Percentiles rank a stretch among this genome's conserved stretches.
These are phyloP conservation scores for Chrysomela aeneicollis DNA, from an alignment of 2,888 invertebrate species.

Conservation along the genomic window DNA sequence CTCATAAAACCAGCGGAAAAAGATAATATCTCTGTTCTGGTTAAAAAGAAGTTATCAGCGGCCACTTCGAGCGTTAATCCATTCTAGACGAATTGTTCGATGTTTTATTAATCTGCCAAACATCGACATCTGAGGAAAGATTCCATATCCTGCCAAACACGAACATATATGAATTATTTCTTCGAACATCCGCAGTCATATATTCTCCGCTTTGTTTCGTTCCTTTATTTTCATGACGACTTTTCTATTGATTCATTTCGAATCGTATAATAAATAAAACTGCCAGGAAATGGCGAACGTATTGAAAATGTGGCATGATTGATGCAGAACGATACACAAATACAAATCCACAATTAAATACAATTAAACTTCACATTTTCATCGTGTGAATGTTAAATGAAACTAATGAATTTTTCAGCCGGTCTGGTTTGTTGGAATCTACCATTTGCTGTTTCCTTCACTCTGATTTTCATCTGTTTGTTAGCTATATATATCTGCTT, in stretches of 20 bases:
- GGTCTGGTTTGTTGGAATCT: too few relatives aligned
- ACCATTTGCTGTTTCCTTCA: too few relatives aligned
- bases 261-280: background rate
- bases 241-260: background rate
- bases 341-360: too few relatives aligned
- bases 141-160: background rate
- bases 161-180: background rate
- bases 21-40: background rate
- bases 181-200: background rate
- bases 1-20: background rate
- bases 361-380: too few relatives aligned
- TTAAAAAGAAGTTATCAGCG: background rate
- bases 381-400: too few relatives aligned
- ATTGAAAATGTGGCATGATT: too few relatives aligned
- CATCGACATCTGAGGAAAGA: background rate
- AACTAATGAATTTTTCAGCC: too few relatives aligned
- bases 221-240: background rate
- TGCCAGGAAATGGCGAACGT: too few relatives aligned
- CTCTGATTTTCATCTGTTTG: too few relatives aligned
- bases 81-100: background rate
- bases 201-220: background rate
- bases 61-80: background rate
- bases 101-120: slow-evolving; percentile 3
- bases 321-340: too few relatives aligned
- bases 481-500: too few relatives aligned